Conservation (phyloP, 2,888 invertebrate genomes). For the Drosophila niveifrons region DNA sequence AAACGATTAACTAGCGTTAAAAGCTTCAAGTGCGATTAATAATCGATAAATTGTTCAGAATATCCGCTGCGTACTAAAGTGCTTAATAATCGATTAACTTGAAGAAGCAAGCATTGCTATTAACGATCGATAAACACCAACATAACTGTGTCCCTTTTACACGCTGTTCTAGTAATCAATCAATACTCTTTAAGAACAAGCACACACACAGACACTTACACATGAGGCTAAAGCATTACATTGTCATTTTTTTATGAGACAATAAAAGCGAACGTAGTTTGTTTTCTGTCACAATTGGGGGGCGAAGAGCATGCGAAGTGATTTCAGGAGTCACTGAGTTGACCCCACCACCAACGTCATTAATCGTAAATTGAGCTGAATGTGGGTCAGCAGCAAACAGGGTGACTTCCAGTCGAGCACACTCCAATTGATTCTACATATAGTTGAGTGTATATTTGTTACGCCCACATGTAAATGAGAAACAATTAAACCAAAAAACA, state of each 20-base stretch:
- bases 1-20: neutral
- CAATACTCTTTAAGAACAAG: conserved; percentile 4
- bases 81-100: neutral
- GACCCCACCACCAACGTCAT: neutral
- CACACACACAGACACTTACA: neutral
- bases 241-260: conserved; percentile 8
- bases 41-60: neutral
- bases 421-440: neutral
- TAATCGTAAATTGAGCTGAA: neutral
- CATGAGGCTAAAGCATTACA: neutral
- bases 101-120: too few species aligned
- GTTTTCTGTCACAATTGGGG: conserved; percentile 8
- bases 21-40: neutral
- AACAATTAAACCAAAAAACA: conserved; percentile 36
- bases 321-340: conserved; percentile 2
- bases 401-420: conserved; percentile 2
- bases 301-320: neutral
- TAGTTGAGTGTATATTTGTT: conserved; percentile 9
- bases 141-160: neutral
- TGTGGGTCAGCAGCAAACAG: conserved; percentile 4
- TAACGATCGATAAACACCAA: neutral
- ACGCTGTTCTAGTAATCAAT: conserved; percentile 20
- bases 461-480: conserved; percentile 51
- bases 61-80: conserved; percentile 2
- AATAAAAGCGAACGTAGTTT: conserved; percentile 17